A percentile compares a stretch with the other conserved stretches of the same genome.
Evolutionary conservation across 2,888 invertebrate genomes (phyloP).

Genomic region (Julus scanicus): DNA sequence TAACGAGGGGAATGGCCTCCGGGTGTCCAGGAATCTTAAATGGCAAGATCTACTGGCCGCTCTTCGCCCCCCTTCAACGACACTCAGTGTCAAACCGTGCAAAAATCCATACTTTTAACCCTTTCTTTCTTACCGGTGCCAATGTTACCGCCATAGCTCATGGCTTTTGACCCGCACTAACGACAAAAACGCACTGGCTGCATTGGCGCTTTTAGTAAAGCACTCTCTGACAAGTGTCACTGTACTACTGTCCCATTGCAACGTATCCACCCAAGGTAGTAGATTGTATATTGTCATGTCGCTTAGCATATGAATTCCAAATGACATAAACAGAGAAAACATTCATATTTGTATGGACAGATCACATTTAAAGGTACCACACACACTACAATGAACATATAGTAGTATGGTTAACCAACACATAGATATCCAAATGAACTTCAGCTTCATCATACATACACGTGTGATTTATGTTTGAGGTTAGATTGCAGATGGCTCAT

Average conservation of each 20-base stretch:
- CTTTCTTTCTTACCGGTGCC: not conserved
- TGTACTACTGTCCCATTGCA: not conserved
- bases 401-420: too few relatives aligned
- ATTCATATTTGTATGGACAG: not conserved
- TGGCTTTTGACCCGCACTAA: not conserved
- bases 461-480: too few relatives aligned
- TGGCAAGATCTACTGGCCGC: not conserved
- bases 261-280: too few relatives aligned
- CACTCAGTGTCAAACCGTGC: constrained; percentile 19
- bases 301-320: too few relatives aligned
- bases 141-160: not conserved
- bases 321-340: not conserved
- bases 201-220: not conserved
- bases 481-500: too few relatives aligned
- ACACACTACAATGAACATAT: not conserved
- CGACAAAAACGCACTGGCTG: not conserved
- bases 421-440: too few relatives aligned
- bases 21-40: not conserved
- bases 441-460: too few relatives aligned
- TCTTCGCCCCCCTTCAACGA: constrained; percentile 11
- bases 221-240: not conserved
- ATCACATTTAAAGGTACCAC: not conserved
- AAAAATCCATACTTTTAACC: not conserved
- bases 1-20: constrained; percentile 44
- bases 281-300: too few relatives aligned